Evolutionary conservation across 2,888 invertebrate genomes (phyloP).

Genomic region (Abrostola triplasia): DNA sequence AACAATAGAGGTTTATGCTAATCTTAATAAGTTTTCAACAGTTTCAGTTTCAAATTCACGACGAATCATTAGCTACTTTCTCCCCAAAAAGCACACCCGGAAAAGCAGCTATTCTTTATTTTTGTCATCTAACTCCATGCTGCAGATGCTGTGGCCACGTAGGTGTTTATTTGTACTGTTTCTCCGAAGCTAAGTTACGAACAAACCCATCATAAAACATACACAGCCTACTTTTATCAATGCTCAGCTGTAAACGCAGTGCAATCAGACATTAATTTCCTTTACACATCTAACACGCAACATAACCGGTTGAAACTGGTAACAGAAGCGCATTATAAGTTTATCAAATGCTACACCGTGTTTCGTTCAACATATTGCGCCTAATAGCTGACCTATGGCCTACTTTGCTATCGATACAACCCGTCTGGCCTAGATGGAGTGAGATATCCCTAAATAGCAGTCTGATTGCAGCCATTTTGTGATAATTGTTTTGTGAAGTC

Average conservation of each 20-base stretch:
- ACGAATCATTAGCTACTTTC: too few species aligned
- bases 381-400: conserved; percentile 81
- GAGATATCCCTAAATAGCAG: conserved; percentile 62
- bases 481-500: conserved; percentile 27
- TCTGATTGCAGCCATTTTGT: conserved; percentile 52
- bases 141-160: too few species aligned
- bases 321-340: conserved; percentile 34
- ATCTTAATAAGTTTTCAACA: too few species aligned
- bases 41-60: too few species aligned
- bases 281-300: conserved; percentile 38
- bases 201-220: too few species aligned
- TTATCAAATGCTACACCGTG: conserved; percentile 55
- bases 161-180: too few species aligned
- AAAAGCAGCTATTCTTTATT: too few species aligned
- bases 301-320: conserved; percentile 36
- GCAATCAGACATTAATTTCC: conserved; percentile 46
- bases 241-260: conserved; percentile 27
- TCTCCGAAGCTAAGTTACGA: too few species aligned
- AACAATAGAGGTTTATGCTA: too few species aligned
- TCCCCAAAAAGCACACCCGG: too few species aligned
- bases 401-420: conserved; percentile 68
- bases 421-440: conserved; percentile 79
- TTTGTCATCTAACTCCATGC: too few species aligned
- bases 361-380: conserved; percentile 69
- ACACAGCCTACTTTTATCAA: conserved; percentile 28